Evolutionary conservation across 2,113 vertebrate species (phyloP).

Genomic region (Cynopterus brachyotis): DNA sequence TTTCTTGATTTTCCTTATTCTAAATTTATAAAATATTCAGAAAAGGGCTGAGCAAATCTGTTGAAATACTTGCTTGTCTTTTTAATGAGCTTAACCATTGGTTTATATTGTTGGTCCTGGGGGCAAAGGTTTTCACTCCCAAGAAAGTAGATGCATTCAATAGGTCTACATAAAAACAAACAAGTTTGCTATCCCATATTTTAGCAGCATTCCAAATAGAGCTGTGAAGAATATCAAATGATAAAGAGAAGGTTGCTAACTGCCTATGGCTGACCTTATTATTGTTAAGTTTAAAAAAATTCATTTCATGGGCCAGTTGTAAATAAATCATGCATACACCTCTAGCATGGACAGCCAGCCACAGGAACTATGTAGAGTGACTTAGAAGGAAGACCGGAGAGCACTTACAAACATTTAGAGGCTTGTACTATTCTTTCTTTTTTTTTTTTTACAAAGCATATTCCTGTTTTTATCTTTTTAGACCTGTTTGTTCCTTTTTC

Average conservation of each 20-base stretch:
- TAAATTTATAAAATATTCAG: background rate
- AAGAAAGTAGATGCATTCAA: constrained; percentile 29
- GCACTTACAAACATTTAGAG: background rate
- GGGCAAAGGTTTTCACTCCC: constrained; percentile 51
- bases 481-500: constrained; percentile 71
- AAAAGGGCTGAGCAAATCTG: background rate
- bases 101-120: constrained; percentile 36
- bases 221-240: constrained; percentile 48
- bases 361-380: background rate
- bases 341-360: background rate
- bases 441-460: background rate
- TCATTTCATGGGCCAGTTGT: background rate
- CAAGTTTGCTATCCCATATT: background rate
- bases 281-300: constrained; percentile 43
- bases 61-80: constrained; percentile 23
- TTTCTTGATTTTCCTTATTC: background rate
- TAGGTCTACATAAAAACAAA: constrained; percentile 51
- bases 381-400: background rate
- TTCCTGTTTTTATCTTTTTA: constrained; percentile 63
- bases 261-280: constrained; percentile 36
- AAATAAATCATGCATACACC: constrained; percentile 4
- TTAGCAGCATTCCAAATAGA: background rate
- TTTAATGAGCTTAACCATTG: constrained; percentile 24
- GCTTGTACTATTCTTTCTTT: background rate
- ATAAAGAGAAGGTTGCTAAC: constrained; percentile 11